Conservation (phyloP, 2,797 vertebrate genomes). For the Naso thynnoides region DNA sequence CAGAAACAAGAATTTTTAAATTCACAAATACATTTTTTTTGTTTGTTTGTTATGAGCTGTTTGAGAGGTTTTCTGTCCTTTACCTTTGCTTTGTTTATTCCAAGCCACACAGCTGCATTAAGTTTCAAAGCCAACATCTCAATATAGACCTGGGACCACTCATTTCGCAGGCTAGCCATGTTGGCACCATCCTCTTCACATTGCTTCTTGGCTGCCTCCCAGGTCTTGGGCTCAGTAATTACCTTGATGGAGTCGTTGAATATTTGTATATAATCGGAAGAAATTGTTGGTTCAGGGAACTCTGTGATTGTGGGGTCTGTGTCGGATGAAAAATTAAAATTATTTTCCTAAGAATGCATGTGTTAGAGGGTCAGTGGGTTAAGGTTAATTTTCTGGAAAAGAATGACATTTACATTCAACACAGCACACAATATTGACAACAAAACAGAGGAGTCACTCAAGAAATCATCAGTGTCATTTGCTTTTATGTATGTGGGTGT, state of each 20-base stretch:
- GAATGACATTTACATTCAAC: not conserved
- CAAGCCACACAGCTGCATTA: slow-evolving; percentile 86
- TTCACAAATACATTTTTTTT: not conserved
- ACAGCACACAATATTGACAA: not conserved
- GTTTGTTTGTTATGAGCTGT: not conserved
- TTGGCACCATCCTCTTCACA: slow-evolving; percentile 77
- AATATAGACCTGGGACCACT: slow-evolving; percentile 78
- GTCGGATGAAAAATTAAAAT: not conserved
- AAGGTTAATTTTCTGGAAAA: too few relatives aligned
- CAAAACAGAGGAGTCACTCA: not conserved
- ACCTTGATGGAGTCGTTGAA: slow-evolving; percentile 84
- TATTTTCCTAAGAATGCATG: too few relatives aligned
- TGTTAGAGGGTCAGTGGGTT: too few relatives aligned
- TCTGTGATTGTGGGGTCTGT: slow-evolving; percentile 34
- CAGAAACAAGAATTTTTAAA: not conserved
- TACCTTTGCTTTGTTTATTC: slow-evolving; percentile 88
- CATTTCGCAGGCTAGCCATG: slow-evolving; percentile 83
- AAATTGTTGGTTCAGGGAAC: slow-evolving; percentile 51
- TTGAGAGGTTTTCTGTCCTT: not conserved
- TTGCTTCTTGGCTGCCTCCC: slow-evolving; percentile 80
- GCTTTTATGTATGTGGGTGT: too few relatives aligned
- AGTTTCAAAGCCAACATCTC: slow-evolving; percentile 78
- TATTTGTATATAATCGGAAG: slow-evolving; percentile 68
- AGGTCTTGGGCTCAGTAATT: slow-evolving; percentile 80
- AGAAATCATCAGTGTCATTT: not conserved